A percentile compares a stretch with the other conserved stretches of the same genome.
Conservation (phyloP, 1,140 invertebrate species). For the Elysia chlorotica region DNA sequence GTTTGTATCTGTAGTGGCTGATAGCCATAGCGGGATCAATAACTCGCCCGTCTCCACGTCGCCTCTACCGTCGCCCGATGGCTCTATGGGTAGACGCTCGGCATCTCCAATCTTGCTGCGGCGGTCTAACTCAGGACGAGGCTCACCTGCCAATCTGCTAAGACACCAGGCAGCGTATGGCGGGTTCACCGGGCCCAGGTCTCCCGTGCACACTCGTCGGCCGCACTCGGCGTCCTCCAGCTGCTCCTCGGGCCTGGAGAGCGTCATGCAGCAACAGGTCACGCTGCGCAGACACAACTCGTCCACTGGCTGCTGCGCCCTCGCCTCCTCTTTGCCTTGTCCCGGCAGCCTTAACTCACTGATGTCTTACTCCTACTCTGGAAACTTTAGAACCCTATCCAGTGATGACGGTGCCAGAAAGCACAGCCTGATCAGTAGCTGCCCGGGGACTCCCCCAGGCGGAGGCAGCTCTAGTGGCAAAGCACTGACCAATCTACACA, state of each 20-base stretch:
- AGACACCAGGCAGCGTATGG: slow-evolving; percentile 16
- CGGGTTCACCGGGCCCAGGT: neutral
- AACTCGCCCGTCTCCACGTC: neutral
- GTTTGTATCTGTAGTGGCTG: no score
- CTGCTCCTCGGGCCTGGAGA: neutral
- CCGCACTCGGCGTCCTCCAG: neutral
- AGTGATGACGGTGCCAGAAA: neutral
- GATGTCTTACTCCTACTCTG: no score
- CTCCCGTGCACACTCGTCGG: neutral
- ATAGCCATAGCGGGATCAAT: no score
- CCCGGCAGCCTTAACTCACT: neutral
- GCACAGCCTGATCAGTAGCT: neutral
- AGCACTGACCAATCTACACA: neutral
- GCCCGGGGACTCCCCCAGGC: slow-evolving; percentile 1
- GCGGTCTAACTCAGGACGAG: neutral
- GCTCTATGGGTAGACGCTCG: neutral
- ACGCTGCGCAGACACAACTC: slow-evolving; percentile 7
- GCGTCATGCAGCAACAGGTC: neutral
- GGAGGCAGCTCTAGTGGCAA: neutral
- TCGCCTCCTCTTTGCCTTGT: neutral
- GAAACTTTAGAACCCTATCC: no score
- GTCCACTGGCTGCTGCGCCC: neutral
- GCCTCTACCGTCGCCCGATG: neutral
- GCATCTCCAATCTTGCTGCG: slow-evolving; percentile 9
- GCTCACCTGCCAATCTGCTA: neutral